These are phyloP conservation scores for Stictonetta naevosa DNA, from an alignment of 2,113 vertebrate species.

Conservation along the genomic window DNA sequence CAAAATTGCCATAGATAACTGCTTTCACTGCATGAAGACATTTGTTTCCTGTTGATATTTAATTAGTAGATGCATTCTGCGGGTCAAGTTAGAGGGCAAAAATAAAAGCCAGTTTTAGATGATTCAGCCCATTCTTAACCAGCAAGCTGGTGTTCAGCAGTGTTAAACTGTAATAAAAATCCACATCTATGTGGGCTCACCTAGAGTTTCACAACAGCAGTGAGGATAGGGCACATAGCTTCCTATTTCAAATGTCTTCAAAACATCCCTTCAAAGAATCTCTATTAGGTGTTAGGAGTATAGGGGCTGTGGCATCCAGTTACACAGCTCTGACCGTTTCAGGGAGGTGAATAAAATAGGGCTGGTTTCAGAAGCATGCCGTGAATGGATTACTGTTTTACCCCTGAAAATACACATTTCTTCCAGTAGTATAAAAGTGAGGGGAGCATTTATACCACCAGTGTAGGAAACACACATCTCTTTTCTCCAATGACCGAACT, in stretches of 20 bases:
- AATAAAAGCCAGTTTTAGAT: neutral
- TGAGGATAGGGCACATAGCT: constrained; percentile 32
- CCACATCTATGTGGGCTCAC: constrained; percentile 8
- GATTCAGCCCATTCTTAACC: constrained; percentile 32
- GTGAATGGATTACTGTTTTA: constrained; percentile 60
- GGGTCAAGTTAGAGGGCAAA: neutral
- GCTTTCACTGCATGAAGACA: constrained; percentile 7
- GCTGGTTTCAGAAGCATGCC: neutral
- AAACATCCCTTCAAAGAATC: constrained; percentile 62
- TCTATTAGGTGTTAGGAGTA: constrained; percentile 59
- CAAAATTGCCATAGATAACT: constrained; percentile 25
- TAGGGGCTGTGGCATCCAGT: constrained; percentile 56
- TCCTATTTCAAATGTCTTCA: constrained; percentile 65
- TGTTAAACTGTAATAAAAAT: constrained; percentile 49
- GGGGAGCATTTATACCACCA: neutral
- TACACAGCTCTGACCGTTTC: constrained; percentile 54
- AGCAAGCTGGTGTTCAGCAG: constrained; percentile 15
- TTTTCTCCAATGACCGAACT: constrained; percentile 20
- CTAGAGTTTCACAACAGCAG: constrained; percentile 45
- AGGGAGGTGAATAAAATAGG: constrained; percentile 40
- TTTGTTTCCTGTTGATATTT: constrained; percentile 32
- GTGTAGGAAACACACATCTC: constrained; percentile 41
- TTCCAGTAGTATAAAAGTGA: constrained; percentile 20
- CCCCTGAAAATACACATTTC: constrained; percentile 36
- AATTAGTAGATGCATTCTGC: neutral